Evolutionary conservation across 2,113 vertebrate genomes (phyloP), one percentile per base, ranked within the genome.

Genomic region (Brienomyrus brachyistius): DNA sequence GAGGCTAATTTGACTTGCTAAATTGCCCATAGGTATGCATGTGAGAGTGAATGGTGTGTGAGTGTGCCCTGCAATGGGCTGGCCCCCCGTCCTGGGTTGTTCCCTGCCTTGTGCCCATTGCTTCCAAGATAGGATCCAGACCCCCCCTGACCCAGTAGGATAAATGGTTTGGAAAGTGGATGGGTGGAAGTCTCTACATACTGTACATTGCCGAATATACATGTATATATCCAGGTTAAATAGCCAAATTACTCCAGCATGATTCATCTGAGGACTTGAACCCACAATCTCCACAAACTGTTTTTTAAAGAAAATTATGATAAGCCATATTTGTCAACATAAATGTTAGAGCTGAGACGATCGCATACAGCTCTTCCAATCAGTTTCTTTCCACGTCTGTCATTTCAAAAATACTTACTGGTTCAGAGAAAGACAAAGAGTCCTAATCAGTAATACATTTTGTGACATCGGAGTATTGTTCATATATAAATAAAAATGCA

Each of bases 351-450:
- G n/a, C n/a, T 62, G 56, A n/a, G 51, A 52, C 15, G 4, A 52
- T 52, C 51, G 51, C 15, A 19, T 52, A 52, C 51, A 52, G 15
- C 15, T 19, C 15, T 52, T 56, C 19, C 54, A 56, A 31, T 13
- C 66, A 74, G 43, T 83, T 23, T 83, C 19, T 83, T 83, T 47
- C 35, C 23, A 43, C 6, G 94, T 91, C 94, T 93, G 94, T 93
- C 92, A 47, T 0, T 0, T 88, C 0, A 80, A 43, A 80, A 80
- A 89, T 89, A 50, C 52, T 43, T 89, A 54, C 88, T 19, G 5
- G 70, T 52, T 19, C 15, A 17, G 15, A 74, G 47, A 47, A 35
- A 89, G 88, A 80, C 17, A 52, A 89, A 80, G 11, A 80, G 47
- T 4, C 19, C 10, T 13, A 43, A 27, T 13, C 48, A 52, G 70